Evolutionary conservation across 2,888 invertebrate species (phyloP).

Genomic region (Leptopilina drosophilae): DNA sequence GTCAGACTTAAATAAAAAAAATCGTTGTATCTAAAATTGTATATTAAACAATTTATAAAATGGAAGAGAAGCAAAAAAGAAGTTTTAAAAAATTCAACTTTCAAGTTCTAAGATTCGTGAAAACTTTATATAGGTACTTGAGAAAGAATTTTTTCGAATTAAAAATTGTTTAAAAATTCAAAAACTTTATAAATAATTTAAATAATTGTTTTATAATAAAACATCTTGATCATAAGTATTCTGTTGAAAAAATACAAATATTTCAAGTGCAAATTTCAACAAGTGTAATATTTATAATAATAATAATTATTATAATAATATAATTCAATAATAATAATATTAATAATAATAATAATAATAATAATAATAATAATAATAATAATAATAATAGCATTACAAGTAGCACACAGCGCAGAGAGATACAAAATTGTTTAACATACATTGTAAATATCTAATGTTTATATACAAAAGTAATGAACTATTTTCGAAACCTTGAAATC

Average conservation of each 20-base stretch:
- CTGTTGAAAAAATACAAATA: neutral
- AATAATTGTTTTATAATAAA: too few species aligned
- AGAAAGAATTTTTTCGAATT: too few species aligned
- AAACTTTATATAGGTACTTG: too few species aligned
- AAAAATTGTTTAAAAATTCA: too few species aligned
- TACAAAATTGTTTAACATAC: neutral
- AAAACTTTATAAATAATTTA: too few species aligned
- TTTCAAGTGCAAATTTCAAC: conserved; percentile 6
- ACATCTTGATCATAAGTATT: too few species aligned
- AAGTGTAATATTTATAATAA: neutral
- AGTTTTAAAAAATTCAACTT: too few species aligned
- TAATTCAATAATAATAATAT: neutral
- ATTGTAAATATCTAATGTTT: neutral
- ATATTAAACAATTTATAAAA: too few species aligned
- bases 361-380: neutral
- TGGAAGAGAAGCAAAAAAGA: too few species aligned
- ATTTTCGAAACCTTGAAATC: neutral
- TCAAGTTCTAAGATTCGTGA: too few species aligned
- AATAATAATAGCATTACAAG: neutral
- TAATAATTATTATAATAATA: conserved; percentile 5
- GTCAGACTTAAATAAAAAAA: too few species aligned
- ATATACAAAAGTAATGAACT: conserved; percentile 5
- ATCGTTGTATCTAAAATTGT: too few species aligned
- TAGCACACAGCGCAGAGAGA: conserved; percentile 14
- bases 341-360: neutral